Conservation (phyloP, 2,888 invertebrate genomes). For the Orthosia cruda region DNA sequence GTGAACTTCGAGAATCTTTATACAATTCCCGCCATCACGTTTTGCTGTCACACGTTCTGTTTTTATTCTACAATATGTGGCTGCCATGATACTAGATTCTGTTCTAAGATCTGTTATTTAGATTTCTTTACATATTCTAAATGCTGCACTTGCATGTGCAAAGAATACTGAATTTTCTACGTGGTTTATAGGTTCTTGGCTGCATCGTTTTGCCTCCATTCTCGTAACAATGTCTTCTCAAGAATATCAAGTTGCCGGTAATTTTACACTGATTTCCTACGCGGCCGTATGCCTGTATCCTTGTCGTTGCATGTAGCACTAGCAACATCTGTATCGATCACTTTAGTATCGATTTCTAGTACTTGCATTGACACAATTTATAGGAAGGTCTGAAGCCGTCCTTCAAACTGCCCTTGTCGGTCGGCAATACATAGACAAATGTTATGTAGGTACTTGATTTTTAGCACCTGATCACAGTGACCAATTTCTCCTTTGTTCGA, state of each 20-base stretch:
- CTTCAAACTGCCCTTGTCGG: slow-evolving; percentile 32
- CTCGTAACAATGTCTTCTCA: slow-evolving; percentile 63
- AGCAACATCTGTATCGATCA: slow-evolving; percentile 49
- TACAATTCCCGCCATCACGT: slow-evolving; percentile 31
- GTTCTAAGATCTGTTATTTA: slow-evolving; percentile 34
- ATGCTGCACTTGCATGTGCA: slow-evolving; percentile 20
- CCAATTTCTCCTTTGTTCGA: slow-evolving; percentile 12
- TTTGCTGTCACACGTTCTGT: slow-evolving; percentile 40
- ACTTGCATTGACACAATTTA: slow-evolving; percentile 48
- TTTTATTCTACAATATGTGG: slow-evolving; percentile 41
- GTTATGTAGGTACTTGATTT: not conserved
- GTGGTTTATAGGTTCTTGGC: slow-evolving; percentile 40
- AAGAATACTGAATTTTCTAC: slow-evolving; percentile 29
- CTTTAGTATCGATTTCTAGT: slow-evolving; percentile 49
- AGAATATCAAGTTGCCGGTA: slow-evolving; percentile 71
- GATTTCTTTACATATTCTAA: slow-evolving; percentile 40
- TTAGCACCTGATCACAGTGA: not conserved
- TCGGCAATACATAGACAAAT: slow-evolving; percentile 3
- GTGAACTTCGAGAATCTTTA: slow-evolving; percentile 31
- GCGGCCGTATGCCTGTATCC: slow-evolving; percentile 31
- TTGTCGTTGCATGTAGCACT: slow-evolving; percentile 47
- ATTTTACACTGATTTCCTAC: slow-evolving; percentile 64
- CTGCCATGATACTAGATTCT: slow-evolving; percentile 16
- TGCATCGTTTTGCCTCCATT: slow-evolving; percentile 36
- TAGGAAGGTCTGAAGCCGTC: slow-evolving; percentile 40